Base-by-base conservation (phyloP, 2,888 invertebrate genomes). In the Lasiommata megera region DNA sequence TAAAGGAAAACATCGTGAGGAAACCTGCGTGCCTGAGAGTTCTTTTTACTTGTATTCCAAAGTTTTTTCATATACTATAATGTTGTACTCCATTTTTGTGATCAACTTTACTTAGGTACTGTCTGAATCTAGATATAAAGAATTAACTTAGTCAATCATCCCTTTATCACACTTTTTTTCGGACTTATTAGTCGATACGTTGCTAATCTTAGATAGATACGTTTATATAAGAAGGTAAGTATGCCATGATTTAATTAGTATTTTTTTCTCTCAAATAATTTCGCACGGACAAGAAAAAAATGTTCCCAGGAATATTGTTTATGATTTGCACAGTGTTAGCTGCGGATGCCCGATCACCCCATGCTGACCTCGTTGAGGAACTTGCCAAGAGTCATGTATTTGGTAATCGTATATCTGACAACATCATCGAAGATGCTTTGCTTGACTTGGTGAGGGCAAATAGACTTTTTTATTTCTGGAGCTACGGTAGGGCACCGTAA, bases 351-450 rank as follows among this genome's bases (percentile, higher is more conserved):
- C 67, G 61, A 7, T 78, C 82, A 1, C 78, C 82, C 3, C 67
- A 80, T 16, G 74, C 70, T 1, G 76, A 79, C 3, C 55, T 69
- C 11, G 61, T 84, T 2, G 69, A 78, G 31, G 63, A 73, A 29
- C 61, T 82, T 36, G 52, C 78, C 11, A 67, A 62, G 48, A 67
- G 61, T 28, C 60, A 68, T 3, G 65, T 54, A 17, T 56, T 67
- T 37, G 62, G 38, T n/a, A 57, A 36, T 56, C 78, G 63, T 64
- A 73, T 73, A 43, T 87, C 87, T 8, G 69, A 79, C 56, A 68
- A 84, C 58, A 68, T 90, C 12, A 38, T 74, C 2, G 82, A 85
- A 75, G 89, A 90, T 72, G 84, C 89, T 23, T 55, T 52, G 1
- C 68, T 89, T 46, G 80, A 79, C 61, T 83, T 80, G 73, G 89